A percentile compares a stretch with the other conserved stretches of the same genome.
phyloP scores from a whole-genome alignment of 2,888 invertebrate species.

The Andricus quercusramuli region DNA sequence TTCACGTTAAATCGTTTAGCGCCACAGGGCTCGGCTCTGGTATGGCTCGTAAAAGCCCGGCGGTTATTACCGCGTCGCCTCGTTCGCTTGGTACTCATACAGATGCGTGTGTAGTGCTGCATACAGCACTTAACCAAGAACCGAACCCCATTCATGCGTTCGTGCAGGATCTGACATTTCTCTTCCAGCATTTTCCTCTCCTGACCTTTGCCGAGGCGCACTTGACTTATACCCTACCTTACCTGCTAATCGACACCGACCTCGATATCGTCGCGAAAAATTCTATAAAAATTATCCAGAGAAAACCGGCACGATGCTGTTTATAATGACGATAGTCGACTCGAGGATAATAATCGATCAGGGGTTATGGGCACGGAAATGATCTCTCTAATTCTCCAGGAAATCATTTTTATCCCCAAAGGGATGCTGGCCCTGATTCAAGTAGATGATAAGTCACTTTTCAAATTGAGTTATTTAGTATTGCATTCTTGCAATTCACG shows the following conservation, averaged over 20 bases:
- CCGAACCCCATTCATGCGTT: constrained; percentile 23
- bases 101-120: not conserved
- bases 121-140: constrained; percentile 19
- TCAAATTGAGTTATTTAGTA: not conserved
- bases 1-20: constrained; percentile 32
- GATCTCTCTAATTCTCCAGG: not conserved
- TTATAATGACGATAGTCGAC: not conserved
- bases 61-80: constrained; percentile 31
- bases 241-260: constrained; percentile 28
- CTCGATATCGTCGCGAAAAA: constrained; percentile 24
- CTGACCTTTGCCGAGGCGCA: constrained; percentile 34
- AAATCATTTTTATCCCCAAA: not conserved
- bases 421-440: not conserved
- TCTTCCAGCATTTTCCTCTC: constrained; percentile 25
- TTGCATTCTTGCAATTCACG: not conserved
- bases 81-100: constrained; percentile 30
- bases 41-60: constrained; percentile 32
- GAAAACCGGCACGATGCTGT: not conserved
- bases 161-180: constrained; percentile 7
- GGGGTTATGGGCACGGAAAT: constrained; percentile 14
- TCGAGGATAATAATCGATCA: not conserved
- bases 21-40: constrained; percentile 22
- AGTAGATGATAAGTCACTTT: not conserved
- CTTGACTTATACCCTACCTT: constrained; percentile 24
- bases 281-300: not conserved